Conservation (phyloP, 2,888 invertebrate genomes). For the Muscina levida region DNA sequence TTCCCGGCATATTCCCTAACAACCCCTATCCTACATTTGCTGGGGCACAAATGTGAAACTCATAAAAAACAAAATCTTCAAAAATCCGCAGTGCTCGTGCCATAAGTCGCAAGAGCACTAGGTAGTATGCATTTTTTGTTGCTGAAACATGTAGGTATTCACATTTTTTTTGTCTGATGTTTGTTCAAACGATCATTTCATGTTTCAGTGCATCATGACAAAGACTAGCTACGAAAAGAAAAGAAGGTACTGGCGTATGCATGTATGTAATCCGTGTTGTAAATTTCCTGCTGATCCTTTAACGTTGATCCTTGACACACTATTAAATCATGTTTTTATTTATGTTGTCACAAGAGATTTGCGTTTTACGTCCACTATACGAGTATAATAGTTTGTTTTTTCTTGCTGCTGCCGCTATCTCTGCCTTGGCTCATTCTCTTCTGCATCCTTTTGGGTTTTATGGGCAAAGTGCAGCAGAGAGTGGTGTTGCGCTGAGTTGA, state of each 20-base stretch:
- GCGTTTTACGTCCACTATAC: conserved; percentile 64
- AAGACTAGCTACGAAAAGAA: not conserved
- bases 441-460: conserved; percentile 18
- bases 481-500: not conserved
- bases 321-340: conserved; percentile 78
- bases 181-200: conserved; percentile 46
- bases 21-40: conserved; percentile 30
- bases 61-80: conserved; percentile 20
- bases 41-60: conserved; percentile 24
- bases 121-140: conserved; percentile 31
- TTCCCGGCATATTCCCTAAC: not conserved
- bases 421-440: not conserved
- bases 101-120: conserved; percentile 18
- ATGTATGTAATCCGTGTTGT: conserved; percentile 77
- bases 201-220: conserved; percentile 22
- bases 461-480: conserved; percentile 16
- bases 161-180: conserved; percentile 27
- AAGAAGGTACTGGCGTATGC: conserved; percentile 5
- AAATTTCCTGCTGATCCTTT: conserved; percentile 76
- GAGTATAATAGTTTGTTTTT: not conserved
- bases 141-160: no score
- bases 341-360: conserved; percentile 78
- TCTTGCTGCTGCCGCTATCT: not conserved
- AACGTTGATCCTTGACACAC: conserved; percentile 70
- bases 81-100: conserved; percentile 53